Evolutionary conservation across 2,888 invertebrate species (phyloP).

Genomic region (Brachycybe producta): DNA sequence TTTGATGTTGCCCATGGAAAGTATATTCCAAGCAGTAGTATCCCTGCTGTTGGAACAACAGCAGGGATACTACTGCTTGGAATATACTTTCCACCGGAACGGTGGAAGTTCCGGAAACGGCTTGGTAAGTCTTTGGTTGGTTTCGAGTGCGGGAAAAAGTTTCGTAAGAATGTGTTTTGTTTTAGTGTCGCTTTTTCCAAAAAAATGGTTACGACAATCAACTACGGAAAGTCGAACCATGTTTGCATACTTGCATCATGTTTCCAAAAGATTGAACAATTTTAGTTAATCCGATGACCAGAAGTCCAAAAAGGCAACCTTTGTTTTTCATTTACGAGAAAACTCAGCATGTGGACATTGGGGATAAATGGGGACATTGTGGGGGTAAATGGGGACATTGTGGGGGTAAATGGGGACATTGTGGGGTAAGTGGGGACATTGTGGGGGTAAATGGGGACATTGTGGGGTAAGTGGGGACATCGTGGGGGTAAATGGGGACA

Average conservation of each 20-base stretch:
- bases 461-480: too few species aligned
- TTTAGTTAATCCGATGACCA: slow-evolving; percentile 7
- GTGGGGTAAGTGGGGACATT: too few species aligned
- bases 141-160: too few species aligned
- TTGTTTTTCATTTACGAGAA: too few species aligned
- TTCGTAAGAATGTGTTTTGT: background rate
- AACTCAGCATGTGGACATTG: too few species aligned
- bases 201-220: background rate
- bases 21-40: slow-evolving; percentile 10
- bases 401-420: too few species aligned
- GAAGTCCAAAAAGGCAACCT: slow-evolving; percentile 8
- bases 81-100: too few species aligned
- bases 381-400: too few species aligned
- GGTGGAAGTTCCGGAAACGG: slow-evolving; percentile 10
- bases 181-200: background rate
- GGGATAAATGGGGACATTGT: too few species aligned
- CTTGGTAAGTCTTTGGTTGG: slow-evolving; percentile 3
- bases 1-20: slow-evolving; percentile 7
- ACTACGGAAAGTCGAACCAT: background rate
- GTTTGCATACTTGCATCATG: slow-evolving; percentile 5
- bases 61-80: too few species aligned
- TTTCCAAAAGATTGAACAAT: slow-evolving; percentile 7
- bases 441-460: too few species aligned
- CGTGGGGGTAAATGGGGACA: too few species aligned
- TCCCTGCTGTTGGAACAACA: slow-evolving; percentile 11